Conservation (phyloP, 1,140 invertebrate genomes). For the Ceratina calcarata region DNA sequence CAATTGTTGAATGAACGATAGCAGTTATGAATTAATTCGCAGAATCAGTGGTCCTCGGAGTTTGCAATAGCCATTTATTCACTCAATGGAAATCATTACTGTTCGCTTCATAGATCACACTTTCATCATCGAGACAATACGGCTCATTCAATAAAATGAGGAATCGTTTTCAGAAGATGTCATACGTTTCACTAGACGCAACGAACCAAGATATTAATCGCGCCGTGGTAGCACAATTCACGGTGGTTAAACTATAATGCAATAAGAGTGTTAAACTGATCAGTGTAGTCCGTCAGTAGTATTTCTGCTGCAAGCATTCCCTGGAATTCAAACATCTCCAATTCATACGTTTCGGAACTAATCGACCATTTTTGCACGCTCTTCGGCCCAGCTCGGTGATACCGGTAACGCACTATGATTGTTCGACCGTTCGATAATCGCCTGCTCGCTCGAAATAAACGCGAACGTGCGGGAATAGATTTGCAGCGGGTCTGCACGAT, state of each 20-base stretch:
- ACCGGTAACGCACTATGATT: conserved; percentile 42
- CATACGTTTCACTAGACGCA: neutral
- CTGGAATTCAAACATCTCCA: neutral
- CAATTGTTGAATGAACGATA: too few species aligned
- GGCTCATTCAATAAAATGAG: neutral
- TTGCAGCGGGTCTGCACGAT: conserved; percentile 3
- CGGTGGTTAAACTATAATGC: conserved; percentile 6
- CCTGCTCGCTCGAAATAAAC: conserved; percentile 28
- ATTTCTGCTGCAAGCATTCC: neutral
- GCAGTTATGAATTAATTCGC: too few species aligned
- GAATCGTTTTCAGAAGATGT: conserved; percentile 13
- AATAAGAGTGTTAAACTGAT: neutral
- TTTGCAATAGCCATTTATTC: too few species aligned
- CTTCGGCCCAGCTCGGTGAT: conserved; percentile 14
- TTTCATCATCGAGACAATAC: too few species aligned
- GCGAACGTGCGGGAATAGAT: conserved; percentile 10
- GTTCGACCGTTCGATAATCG: conserved; percentile 41
- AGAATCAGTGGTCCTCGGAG: too few species aligned
- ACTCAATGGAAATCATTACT: too few species aligned
- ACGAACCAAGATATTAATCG: neutral
- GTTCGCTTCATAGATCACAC: too few species aligned
- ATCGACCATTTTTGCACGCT: neutral
- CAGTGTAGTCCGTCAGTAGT: neutral
- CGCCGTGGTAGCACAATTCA: neutral
- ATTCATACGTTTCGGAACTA: conserved; percentile 28